Base-by-base conservation (phyloP, 2,797 vertebrate species). In the Chrysocyon brachyurus region DNA sequence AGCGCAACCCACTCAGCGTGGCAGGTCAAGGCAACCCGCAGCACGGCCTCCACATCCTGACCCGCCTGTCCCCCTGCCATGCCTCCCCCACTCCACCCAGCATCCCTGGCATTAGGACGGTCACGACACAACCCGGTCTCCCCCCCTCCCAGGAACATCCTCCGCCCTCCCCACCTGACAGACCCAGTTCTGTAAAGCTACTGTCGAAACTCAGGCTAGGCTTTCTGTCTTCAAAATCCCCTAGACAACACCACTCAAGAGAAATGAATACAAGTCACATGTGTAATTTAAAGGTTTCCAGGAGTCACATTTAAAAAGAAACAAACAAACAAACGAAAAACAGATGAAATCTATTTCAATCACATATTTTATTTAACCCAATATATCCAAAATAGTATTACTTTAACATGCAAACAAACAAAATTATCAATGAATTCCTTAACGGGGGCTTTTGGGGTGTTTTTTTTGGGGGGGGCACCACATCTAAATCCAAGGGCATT, bases 211-310 rank as follows among this genome's bases (percentile, higher is more conserved):
- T 85, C 40, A 12, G 3, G 56, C 36, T 63, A n/a, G 21, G 6
- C 28, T 91, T 90, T 77, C 72, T 83, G 49, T 90, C 26, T 92
- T 95, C 77, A 75, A 92, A 96, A 49, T 6, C 77, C 3, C 49
- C 82, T 63, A 70, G 54, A 59, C 56, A 70, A 7, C 0, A 6
- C 11, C 17, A 6, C 59, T 46, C 10, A 3, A 40, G 12, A 63
- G 24, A 86, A 89, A 40, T 12, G 86, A 46, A 85, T 59, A 28
- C 28, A 75, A 73, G 21, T 70, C 15, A 75, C 33, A n/a, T 33
- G 36, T 6, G 10, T 33, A 66, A 88, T 72, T 77, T 75, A 73
- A 90, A 88, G 14, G 84, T 64, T 31, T 66, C 40, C 66, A 94
- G 78, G n/a, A 49, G 12, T 70, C 33, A 33, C 70, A 82, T 56